phyloP scores from a whole-genome alignment of 2,888 invertebrate genomes.

The Argyra leucocephala region DNA sequence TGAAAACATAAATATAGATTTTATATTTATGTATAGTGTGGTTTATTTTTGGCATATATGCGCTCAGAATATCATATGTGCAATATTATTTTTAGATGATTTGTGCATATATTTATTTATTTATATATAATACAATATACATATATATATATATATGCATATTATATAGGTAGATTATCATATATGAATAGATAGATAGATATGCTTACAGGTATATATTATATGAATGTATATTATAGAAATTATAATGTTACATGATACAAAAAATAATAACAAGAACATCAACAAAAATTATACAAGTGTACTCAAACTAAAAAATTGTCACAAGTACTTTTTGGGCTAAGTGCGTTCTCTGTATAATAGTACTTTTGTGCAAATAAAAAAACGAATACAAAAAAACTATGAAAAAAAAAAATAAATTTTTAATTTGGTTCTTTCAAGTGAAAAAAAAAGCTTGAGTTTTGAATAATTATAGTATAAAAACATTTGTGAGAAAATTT shows the following conservation, averaged over 20 bases:
- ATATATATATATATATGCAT: no score
- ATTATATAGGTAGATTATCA: no score
- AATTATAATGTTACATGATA: background rate
- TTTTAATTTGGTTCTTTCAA: background rate
- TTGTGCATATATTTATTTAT: no score
- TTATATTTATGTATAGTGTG: no score
- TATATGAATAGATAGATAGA: background rate
- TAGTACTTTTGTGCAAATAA: background rate
- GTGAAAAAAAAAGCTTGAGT: background rate
- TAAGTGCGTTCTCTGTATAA: background rate
- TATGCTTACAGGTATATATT: background rate
- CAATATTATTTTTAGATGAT: no score
- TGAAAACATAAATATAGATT: no score
- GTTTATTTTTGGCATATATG: no score
- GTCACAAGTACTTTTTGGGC: background rate
- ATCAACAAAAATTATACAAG: background rate
- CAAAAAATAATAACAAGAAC: background rate
- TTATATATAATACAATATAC: no score
- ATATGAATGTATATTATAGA: background rate
- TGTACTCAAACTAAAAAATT: background rate
- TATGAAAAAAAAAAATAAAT: background rate
- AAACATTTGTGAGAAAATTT: no score
- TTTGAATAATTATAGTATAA: background rate
- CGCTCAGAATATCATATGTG: no score
- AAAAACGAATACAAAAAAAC: background rate